Conservation (phyloP, 2,797 vertebrate species). For the Oryzias dopingdopingensis region DNA sequence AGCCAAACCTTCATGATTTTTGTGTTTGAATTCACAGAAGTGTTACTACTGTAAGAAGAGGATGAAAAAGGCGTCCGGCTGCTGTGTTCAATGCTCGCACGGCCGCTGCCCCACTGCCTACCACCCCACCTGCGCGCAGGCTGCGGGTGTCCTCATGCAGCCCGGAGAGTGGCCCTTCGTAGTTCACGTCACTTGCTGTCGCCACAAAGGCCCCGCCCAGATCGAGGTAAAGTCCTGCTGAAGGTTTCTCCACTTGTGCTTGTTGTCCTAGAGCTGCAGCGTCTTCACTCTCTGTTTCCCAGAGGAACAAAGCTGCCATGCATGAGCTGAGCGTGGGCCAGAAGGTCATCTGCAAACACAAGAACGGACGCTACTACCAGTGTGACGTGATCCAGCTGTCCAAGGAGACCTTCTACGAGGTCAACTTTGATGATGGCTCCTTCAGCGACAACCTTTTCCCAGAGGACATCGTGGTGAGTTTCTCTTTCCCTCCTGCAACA, state of each 20-base stretch:
- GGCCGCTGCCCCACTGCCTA: slow-evolving; percentile 96
- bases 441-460: slow-evolving; percentile 97
- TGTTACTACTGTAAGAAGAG: slow-evolving; percentile 94
- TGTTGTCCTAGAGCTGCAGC: too few relatives aligned
- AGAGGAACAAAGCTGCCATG: slow-evolving; percentile 80
- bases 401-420: slow-evolving; percentile 93
- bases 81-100: slow-evolving; percentile 94
- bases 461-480: slow-evolving; percentile 88
- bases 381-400: slow-evolving; percentile 90
- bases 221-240: slow-evolving; percentile 61
- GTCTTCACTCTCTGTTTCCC: not conserved
- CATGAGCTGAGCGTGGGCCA: slow-evolving; percentile 87
- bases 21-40: slow-evolving; percentile 73
- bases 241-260: not conserved
- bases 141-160: slow-evolving; percentile 91
- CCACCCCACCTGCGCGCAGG: slow-evolving; percentile 94
- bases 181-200: slow-evolving; percentile 93
- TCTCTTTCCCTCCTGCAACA: too few relatives aligned
- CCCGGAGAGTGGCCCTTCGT: slow-evolving; percentile 96
- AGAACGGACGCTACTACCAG: slow-evolving; percentile 92
- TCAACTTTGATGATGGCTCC: slow-evolving; percentile 96
- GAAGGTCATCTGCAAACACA: slow-evolving; percentile 93
- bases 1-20: not conserved
- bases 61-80: slow-evolving; percentile 87
- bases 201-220: slow-evolving; percentile 83